These are phyloP conservation scores for Pomacea maculata DNA, from an alignment of 1,140 invertebrate species.

Conservation along the genomic window DNA sequence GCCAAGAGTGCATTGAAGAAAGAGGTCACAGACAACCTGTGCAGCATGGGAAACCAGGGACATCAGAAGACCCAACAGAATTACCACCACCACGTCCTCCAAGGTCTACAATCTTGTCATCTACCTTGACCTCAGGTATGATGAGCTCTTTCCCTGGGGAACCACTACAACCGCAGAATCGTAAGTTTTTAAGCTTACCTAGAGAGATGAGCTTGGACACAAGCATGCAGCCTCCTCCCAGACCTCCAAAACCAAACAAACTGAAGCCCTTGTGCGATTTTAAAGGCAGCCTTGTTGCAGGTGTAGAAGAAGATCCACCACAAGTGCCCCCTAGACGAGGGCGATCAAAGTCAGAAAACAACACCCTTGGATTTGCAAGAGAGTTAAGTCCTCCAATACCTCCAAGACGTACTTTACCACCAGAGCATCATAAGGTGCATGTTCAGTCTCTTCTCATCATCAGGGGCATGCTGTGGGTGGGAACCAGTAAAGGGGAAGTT, in stretches of 20 bases:
- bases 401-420: neutral
- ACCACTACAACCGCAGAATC: too few relatives aligned
- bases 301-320: neutral
- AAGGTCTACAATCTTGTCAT: neutral
- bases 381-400: neutral
- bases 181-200: too few relatives aligned
- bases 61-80: neutral
- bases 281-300: too few relatives aligned
- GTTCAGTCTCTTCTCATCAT: constrained; percentile 28
- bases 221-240: constrained; percentile 9
- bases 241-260: constrained; percentile 13
- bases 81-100: neutral
- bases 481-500: constrained; percentile 36
- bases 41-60: neutral
- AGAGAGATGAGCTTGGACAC: too few relatives aligned
- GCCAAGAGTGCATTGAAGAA: neutral
- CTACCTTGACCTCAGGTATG: too few relatives aligned
- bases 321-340: neutral
- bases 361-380: neutral
- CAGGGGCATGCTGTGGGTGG: constrained; percentile 36
- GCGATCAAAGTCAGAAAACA: neutral
- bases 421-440: constrained; percentile 14
- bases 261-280: too few relatives aligned
- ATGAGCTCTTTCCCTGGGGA: too few relatives aligned
- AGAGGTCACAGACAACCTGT: neutral